A percentile compares a stretch with the other conserved stretches of the same genome.
Conservation (phyloP, 2,113 vertebrate genomes). For the Ginglymostoma cirratum region DNA sequence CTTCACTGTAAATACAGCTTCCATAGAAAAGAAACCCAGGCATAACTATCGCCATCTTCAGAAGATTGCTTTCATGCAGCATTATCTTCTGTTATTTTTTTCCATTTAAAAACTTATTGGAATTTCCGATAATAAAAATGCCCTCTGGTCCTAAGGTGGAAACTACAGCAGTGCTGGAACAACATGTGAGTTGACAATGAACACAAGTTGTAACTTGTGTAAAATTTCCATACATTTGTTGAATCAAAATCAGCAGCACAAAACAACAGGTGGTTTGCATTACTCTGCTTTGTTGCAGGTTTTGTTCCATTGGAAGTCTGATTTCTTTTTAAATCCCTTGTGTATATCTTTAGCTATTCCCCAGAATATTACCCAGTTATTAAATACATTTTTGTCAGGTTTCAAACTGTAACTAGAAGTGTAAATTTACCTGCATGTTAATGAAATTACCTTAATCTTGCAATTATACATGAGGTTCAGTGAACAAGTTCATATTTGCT, state of each 20-base stretch:
- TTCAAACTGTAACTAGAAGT: background rate
- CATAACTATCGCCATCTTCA: background rate
- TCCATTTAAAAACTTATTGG: constrained; percentile 24
- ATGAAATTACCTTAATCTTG: background rate
- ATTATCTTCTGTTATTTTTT: constrained; percentile 23
- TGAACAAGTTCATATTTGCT: background rate
- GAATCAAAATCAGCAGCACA: background rate
- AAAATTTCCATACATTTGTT: background rate
- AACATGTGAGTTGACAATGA: background rate
- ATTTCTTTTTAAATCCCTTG: background rate
- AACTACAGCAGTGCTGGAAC: background rate
- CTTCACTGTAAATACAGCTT: background rate
- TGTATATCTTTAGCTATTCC: background rate
- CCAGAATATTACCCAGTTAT: background rate
- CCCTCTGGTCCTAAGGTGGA: background rate
- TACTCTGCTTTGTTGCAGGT: too few species aligned
- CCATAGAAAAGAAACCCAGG: background rate
- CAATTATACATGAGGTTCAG: background rate
- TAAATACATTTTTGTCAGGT: background rate
- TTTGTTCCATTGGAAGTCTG: background rate
- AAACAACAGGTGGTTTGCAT: constrained; percentile 11
- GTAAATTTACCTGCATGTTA: background rate
- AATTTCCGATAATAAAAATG: constrained; percentile 15
- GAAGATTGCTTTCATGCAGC: background rate
- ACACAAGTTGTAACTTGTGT: background rate